Evolutionary conservation across 1,140 invertebrate genomes (phyloP), one percentile per base, ranked within the genome.

Genomic region (Branchinecta lindahli): DNA sequence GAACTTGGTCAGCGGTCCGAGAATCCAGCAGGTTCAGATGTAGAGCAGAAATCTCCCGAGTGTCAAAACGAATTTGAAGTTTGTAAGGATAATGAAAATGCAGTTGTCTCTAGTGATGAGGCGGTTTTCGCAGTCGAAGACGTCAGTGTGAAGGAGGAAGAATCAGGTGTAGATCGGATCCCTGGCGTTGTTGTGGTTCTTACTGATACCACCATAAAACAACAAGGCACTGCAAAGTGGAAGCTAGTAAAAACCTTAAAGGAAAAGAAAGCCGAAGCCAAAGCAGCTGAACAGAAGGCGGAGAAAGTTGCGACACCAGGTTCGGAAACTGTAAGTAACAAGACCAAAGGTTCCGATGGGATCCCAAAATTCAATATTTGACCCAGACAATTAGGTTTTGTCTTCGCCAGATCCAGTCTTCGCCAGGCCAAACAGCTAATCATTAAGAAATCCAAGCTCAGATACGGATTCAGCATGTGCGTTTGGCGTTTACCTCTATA

Each of bases 211-310:
- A 12, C 52, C 12, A 20, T 15, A 20, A 61, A 92, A 90, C 75
- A 92, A 91, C 79, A 52, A 12, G 65, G 67, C 66, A 52, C 70
- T 33, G 72, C 72, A 65, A 46, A 68, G 21, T 94, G 91, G 91
- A 92, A 92, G 77, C 80, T 93, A 20, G 78, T 93, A 10, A 94
- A 92, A 79, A 90, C 91, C 8, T 76, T 93, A 45, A 93, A 93
- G 77, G 91, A 93, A 76, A 82, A 88, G 70, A 92, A 93, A 80
- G 89, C 90, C 9, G 90, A 92, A 79, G 89, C 92, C 74, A 90
- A 88, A 72, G 74, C 75, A 70, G 70, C 72, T 18, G 72, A 75
- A 67, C 66, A 33, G 15, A 68, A 45, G 45, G 18, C 12, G 12
- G 52, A 61, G 12, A 61, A 61, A 61, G 18, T 20, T 4, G 18